phyloP scores from a whole-genome alignment of 2,888 invertebrate species.

The Deilephila porcellus region DNA sequence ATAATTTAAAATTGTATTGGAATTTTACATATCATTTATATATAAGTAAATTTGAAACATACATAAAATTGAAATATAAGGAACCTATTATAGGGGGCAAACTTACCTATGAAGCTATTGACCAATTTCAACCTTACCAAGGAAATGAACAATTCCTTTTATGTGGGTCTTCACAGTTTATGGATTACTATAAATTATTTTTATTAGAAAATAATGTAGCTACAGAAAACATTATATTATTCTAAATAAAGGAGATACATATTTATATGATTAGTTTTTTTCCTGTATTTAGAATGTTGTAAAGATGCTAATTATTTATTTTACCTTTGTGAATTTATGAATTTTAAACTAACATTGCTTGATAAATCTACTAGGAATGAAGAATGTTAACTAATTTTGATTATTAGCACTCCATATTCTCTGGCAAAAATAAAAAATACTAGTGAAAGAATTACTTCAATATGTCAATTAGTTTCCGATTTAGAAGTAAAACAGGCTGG shows the following conservation, averaged over 20 bases:
- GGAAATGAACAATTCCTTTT: constrained; percentile 78
- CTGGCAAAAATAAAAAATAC: too few species aligned
- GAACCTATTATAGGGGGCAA: constrained; percentile 76
- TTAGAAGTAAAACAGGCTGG: too few species aligned
- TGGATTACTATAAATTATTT: constrained; percentile 70
- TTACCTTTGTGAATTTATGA: too few species aligned
- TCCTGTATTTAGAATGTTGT: neutral
- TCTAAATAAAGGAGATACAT: constrained; percentile 50
- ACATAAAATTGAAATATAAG: constrained; percentile 70
- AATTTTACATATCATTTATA: constrained; percentile 89
- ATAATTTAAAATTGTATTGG: constrained; percentile 87
- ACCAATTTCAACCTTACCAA: constrained; percentile 57
- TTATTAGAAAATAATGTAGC: constrained; percentile 54
- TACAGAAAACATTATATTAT: constrained; percentile 62
- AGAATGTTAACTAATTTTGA: too few species aligned
- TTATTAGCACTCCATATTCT: too few species aligned
- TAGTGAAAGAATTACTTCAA: too few species aligned
- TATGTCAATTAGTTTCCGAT: too few species aligned
- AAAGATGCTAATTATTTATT: too few species aligned
- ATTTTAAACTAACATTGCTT: too few species aligned
- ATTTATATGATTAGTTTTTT: neutral
- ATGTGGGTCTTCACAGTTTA: constrained; percentile 86
- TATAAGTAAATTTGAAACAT: constrained; percentile 61
- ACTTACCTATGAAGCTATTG: constrained; percentile 64
- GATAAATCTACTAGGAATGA: too few species aligned